Conservation (phyloP, 37 sponge, comb jelly and placozoan genomes). For the Theonella swinhoei region DNA sequence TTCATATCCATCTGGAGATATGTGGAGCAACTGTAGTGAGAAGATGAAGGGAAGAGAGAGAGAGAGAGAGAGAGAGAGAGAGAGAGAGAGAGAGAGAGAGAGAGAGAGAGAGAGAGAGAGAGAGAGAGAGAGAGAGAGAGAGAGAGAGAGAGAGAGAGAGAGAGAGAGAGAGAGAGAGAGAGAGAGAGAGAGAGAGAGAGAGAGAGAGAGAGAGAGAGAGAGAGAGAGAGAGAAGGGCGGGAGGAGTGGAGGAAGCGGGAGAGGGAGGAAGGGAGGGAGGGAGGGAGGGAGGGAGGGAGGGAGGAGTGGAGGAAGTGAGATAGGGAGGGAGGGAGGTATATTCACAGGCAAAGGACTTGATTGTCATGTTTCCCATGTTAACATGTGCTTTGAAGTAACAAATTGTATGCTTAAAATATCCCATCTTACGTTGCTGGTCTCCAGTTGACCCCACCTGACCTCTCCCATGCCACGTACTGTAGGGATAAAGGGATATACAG, state of each 20-base stretch:
- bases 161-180: background rate
- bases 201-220: constrained; percentile 18
- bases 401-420: too few relatives aligned
- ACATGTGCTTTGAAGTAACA: background rate
- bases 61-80: too few relatives aligned
- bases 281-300: background rate
- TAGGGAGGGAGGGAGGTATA: background rate
- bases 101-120: background rate
- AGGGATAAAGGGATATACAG: background rate
- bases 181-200: constrained; percentile 3
- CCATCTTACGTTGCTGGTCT: constrained; percentile 72
- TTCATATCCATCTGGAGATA: constrained; percentile 44
- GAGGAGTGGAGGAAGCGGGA: background rate
- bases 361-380: background rate
- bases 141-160: background rate
- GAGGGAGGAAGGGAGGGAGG: background rate
- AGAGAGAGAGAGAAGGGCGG: background rate
- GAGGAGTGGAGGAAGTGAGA: too few relatives aligned
- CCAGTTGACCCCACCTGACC: constrained; percentile 49
- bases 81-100: too few relatives aligned
- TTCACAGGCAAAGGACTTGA: background rate
- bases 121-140: background rate
- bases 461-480: constrained; percentile 73
- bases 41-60: background rate
- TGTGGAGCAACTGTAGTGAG: constrained; percentile 61